Evolutionary conservation across 2,797 vertebrate species (phyloP).

Genomic region (Ceyx erithaca): DNA sequence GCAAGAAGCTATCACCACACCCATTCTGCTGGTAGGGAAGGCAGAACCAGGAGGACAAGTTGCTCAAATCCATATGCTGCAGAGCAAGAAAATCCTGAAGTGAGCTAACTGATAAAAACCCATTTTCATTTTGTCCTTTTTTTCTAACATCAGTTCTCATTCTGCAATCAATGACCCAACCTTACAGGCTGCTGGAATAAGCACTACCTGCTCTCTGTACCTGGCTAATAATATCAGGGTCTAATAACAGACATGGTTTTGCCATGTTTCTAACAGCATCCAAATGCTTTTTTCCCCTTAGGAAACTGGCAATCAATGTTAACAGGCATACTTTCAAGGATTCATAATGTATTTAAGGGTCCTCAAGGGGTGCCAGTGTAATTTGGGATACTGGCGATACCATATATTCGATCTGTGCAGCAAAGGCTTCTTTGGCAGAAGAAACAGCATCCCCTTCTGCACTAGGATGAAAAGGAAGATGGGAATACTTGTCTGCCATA

Average conservation of each 20-base stretch:
- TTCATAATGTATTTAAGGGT: not conserved
- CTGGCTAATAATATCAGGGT: not conserved
- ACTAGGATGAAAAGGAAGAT: not conserved
- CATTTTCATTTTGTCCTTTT: not conserved
- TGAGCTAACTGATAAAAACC: not conserved
- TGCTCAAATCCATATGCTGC: accelerated
- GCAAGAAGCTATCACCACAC: not conserved
- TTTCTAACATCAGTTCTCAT: not conserved
- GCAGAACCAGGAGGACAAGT: not conserved
- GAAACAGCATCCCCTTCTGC: not conserved
- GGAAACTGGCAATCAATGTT: not conserved
- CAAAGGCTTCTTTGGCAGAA: not conserved
- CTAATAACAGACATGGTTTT: not conserved
- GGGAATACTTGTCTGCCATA: not conserved
- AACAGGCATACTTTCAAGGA: not conserved
- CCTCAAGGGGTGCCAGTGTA: not conserved
- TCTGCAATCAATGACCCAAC: not conserved
- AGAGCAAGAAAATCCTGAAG: not conserved
- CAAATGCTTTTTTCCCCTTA: not conserved
- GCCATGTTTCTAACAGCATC: not conserved
- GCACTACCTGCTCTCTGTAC: not conserved
- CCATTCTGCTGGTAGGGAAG: not conserved
- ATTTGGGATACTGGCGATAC: not conserved
- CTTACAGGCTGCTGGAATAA: not conserved
- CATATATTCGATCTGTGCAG: not conserved